Evolutionary conservation across 37 sponge, comb jelly and placozoan genomes (phyloP), one percentile per base, ranked within the genome.

Genomic region (Hexactinellida sp.): DNA sequence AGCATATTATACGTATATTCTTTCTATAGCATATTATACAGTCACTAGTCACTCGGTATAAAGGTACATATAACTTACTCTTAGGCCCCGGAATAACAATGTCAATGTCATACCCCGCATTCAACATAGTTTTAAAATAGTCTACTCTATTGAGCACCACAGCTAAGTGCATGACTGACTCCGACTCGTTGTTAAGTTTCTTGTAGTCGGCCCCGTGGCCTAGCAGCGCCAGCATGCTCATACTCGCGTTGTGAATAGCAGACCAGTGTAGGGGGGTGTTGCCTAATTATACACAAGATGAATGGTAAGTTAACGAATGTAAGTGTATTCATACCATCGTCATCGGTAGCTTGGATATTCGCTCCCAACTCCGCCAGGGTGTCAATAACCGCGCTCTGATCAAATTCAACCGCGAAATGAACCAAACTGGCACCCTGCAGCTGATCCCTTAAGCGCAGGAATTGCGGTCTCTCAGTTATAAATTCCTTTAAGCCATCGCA

Each of bases 231-330:
- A 86, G 39, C 24, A 88, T 36, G 21, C 90, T 86, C 41, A 87
- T 90, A 0, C 37, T 24, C 19, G 88, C 84, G 0, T 82, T 83
- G 34, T 90, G 55, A 0, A 28, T 21, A 30, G 86, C 88, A 36
- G 97, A 93, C 51, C 91, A 36, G 63, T 92, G 97, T 24, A 96
- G 76, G 1, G 97, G 91, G 30, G 95, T 96, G 86, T 63, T 63
- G 5, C 76, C 76, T 63, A 63, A 25, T 32, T 32, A 23, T 1
- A 63, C 5, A 25, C 3, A n/a, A 63, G 3, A n/a, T 28, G 76
- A 32, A 63, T 32, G 34, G 3, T 63, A 28, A 25, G 30, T 21
- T 63, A 63, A 63, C 1, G 3, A 5, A n/a, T 5, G 13, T 63
- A 63, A n/a, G 1, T 1, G 5, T 21, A 25, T 21, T 25, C 76